These are phyloP conservation scores for Entomobrya multifasciata DNA, from an alignment of 2,888 invertebrate species.

Conservation along the genomic window DNA sequence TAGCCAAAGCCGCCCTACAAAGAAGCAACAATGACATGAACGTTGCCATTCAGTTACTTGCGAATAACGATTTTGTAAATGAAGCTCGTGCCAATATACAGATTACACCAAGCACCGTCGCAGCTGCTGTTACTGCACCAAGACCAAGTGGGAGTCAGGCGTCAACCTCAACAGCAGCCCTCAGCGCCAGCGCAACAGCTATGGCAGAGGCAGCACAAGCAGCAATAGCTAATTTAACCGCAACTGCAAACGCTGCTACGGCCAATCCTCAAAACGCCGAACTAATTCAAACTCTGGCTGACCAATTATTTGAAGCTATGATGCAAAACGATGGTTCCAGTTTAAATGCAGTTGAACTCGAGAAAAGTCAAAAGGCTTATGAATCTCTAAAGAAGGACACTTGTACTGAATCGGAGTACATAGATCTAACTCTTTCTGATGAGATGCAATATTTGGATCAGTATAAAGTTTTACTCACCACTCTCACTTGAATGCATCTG, in stretches of 20 bases:
- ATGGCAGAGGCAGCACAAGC: slow-evolving; percentile 29
- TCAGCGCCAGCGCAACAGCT: slow-evolving; percentile 34
- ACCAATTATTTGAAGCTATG: slow-evolving; percentile 55
- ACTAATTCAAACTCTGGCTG: slow-evolving; percentile 44
- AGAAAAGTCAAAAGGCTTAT: slow-evolving; percentile 84
- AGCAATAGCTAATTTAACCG: slow-evolving; percentile 31
- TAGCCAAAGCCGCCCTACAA: slow-evolving; percentile 85
- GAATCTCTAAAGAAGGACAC: slow-evolving; percentile 85
- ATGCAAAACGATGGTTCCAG: slow-evolving; percentile 24
- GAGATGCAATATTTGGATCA: slow-evolving; percentile 87
- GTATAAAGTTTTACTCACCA: slow-evolving; percentile 82
- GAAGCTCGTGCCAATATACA: slow-evolving; percentile 36
- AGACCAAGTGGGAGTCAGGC: too few relatives aligned
- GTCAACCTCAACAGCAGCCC: too few relatives aligned
- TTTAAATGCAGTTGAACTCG: slow-evolving; percentile 65
- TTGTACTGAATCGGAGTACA: slow-evolving; percentile 87
- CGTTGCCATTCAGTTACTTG: slow-evolving; percentile 85
- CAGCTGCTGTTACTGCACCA: too few relatives aligned
- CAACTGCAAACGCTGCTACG: neutral
- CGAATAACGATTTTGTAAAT: slow-evolving; percentile 81
- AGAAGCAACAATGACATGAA: slow-evolving; percentile 87
- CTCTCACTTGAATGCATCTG: neutral
- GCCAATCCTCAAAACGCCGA: slow-evolving; percentile 3
- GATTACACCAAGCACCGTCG: neutral
- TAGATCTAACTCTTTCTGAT: slow-evolving; percentile 87